phyloP scores from a whole-genome alignment of 2,888 invertebrate genomes.

The Pseudococcus viburni region DNA sequence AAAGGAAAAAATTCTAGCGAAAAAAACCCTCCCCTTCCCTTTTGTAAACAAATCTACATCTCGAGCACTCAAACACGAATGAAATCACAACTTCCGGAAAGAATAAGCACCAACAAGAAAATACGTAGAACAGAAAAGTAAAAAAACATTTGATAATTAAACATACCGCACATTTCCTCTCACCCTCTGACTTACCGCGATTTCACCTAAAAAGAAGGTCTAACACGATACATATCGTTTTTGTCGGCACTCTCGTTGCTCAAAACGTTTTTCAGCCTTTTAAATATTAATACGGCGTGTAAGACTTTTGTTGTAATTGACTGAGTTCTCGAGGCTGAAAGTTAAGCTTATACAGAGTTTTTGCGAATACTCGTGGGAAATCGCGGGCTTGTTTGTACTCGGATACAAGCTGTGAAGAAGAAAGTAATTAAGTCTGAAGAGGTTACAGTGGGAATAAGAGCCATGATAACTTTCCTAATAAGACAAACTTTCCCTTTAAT shows the following conservation, averaged over 20 bases:
- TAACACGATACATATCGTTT: constrained; percentile 40
- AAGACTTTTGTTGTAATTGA: constrained; percentile 55
- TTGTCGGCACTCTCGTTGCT: constrained; percentile 35
- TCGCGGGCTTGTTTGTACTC: constrained; percentile 59
- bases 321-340: constrained; percentile 43
- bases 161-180: not conserved
- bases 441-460: constrained; percentile 59
- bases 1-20: no score
- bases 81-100: not conserved
- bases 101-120: not conserved
- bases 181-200: not conserved
- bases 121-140: not conserved
- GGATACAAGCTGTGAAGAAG: constrained; percentile 64
- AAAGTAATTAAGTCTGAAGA: constrained; percentile 64
- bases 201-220: not conserved
- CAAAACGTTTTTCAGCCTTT: constrained; percentile 51
- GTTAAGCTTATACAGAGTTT: constrained; percentile 41
- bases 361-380: constrained; percentile 63
- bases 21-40: not conserved
- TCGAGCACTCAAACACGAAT: not conserved
- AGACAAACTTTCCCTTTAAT: constrained; percentile 64
- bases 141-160: constrained; percentile 32
- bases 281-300: constrained; percentile 50
- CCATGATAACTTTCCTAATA: constrained; percentile 63
- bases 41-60: not conserved